Evolutionary conservation across 2,888 invertebrate species (phyloP).

Genomic region (Camponotus fellah): DNA sequence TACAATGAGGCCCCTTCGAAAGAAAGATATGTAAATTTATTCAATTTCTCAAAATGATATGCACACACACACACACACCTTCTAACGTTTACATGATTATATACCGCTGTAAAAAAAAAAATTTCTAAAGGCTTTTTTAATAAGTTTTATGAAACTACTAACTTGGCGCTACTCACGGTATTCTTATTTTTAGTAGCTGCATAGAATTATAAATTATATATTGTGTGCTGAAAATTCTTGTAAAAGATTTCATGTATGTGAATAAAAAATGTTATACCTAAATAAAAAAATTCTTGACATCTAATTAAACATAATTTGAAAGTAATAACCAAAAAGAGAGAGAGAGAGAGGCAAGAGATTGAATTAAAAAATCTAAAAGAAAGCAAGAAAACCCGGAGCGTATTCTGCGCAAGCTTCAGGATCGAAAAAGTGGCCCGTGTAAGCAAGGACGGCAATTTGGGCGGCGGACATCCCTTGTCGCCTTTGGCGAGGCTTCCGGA

Average conservation of each 20-base stretch:
- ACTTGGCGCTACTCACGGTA: not conserved
- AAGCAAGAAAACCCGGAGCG: not conserved
- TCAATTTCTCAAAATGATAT: constrained; percentile 19
- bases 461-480: constrained; percentile 70
- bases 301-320: not conserved
- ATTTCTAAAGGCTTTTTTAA: not conserved
- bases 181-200: not conserved
- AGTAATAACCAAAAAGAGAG: not conserved
- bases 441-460: constrained; percentile 69
- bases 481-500: constrained; percentile 72
- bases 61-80: not conserved
- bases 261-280: not conserved
- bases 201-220: not conserved
- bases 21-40: not conserved
- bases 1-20: not conserved
- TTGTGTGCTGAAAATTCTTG: not conserved
- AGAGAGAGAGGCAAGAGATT: no score
- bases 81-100: constrained; percentile 7
- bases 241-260: not conserved
- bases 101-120: no score
- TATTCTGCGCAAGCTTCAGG: not conserved
- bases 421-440: constrained; percentile 30
- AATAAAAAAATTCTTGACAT: not conserved
- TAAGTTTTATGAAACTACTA: not conserved
- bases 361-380: not conserved